These are phyloP conservation scores for Drosophila tripunctata DNA, from an alignment of 2,888 invertebrate genomes.

Conservation along the genomic window DNA sequence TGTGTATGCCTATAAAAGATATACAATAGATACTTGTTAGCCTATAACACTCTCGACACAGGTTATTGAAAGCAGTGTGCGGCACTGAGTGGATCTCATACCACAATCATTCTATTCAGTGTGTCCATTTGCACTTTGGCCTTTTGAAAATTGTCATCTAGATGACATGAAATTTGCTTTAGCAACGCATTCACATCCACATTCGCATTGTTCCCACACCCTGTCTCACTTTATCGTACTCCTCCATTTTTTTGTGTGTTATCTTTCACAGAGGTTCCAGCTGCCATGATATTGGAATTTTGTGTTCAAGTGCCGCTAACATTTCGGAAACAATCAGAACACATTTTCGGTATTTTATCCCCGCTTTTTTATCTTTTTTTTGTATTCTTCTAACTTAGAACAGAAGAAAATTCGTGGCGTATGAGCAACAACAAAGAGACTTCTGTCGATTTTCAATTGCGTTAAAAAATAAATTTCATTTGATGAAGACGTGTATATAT, in stretches of 20 bases:
- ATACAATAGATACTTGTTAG: background rate
- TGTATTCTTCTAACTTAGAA: background rate
- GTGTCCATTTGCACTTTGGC: conserved; percentile 59
- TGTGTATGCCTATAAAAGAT: no score
- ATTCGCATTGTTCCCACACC: conserved; percentile 9
- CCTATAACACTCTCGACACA: background rate
- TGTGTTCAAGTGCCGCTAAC: conserved; percentile 66
- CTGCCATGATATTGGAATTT: conserved; percentile 72
- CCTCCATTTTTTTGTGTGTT: background rate
- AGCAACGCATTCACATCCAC: conserved; percentile 48
- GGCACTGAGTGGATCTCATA: background rate
- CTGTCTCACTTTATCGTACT: conserved; percentile 27
- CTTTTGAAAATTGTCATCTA: conserved; percentile 52
- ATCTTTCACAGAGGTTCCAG: conserved; percentile 3
- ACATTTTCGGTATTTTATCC: conserved; percentile 13
- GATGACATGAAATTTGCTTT: conserved; percentile 64
- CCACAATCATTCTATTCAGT: conserved; percentile 10
- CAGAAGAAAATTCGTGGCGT: conserved; percentile 25
- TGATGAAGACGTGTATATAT: conserved; percentile 54
- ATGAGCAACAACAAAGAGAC: conserved; percentile 23
- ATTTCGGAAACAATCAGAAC: conserved; percentile 71
- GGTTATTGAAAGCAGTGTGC: background rate
- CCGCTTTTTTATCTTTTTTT: background rate
- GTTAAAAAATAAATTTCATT: conserved; percentile 70
- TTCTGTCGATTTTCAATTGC: conserved; percentile 58